A percentile compares a stretch with the other conserved stretches of the same genome.
phyloP scores from a whole-genome alignment of 1,140 invertebrate species.

The Calephelis virginiensis region DNA sequence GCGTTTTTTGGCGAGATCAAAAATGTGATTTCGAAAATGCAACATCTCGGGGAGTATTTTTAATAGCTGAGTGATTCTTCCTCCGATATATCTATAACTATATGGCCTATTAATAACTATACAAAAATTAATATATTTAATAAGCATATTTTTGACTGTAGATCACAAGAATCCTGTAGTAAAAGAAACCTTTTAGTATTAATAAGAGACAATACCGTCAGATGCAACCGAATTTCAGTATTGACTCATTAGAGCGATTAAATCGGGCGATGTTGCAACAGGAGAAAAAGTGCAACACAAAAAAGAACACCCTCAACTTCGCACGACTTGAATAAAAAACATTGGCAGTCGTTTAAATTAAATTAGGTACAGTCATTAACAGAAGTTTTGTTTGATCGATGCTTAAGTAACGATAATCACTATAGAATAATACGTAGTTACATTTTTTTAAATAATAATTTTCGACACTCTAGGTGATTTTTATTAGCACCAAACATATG shows the following conservation, averaged over 20 bases:
- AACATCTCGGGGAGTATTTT: too few species aligned
- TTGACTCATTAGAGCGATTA: slow-evolving; percentile 14
- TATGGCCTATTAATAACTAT: too few species aligned
- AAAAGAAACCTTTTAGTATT: background rate
- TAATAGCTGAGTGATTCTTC: too few species aligned
- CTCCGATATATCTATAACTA: too few species aligned
- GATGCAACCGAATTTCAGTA: slow-evolving; percentile 7
- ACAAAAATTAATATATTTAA: too few species aligned
- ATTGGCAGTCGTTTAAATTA: slow-evolving; percentile 16
- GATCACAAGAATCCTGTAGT: background rate
- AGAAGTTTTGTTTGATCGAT: background rate
- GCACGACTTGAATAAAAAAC: slow-evolving; percentile 14
- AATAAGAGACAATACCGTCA: slow-evolving; percentile 8
- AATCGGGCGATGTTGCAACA: slow-evolving; percentile 2
- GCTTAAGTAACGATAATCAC: too few species aligned
- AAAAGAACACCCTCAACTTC: slow-evolving; percentile 13
- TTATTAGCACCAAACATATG: too few species aligned
- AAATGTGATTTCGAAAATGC: too few species aligned
- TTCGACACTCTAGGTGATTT: too few species aligned
- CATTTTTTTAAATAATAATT: too few species aligned
- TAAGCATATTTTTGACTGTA: background rate
- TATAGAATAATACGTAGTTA: too few species aligned
- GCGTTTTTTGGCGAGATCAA: too few species aligned
- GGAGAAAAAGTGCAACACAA: slow-evolving; percentile 1
- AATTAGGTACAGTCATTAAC: slow-evolving; percentile 11